These are phyloP conservation scores for Luehdorfia chinensis DNA, from an alignment of 1,140 invertebrate genomes.

Conservation along the genomic window DNA sequence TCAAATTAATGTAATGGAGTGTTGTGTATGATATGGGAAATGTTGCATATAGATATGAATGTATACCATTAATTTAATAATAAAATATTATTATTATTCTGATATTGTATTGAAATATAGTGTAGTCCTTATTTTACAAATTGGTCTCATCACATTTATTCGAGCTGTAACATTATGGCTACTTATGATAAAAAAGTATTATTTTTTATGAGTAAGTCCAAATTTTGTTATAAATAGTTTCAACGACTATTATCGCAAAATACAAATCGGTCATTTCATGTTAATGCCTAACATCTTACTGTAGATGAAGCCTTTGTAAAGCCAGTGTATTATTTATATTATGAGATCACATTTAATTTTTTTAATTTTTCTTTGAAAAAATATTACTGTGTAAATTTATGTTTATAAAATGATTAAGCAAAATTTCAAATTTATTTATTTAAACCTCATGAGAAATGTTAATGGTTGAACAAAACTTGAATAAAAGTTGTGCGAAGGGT, in stretches of 20 bases:
- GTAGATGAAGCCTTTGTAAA: constrained; percentile 21
- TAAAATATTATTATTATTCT: constrained; percentile 36
- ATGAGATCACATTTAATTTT: constrained; percentile 45
- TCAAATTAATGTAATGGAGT: constrained; percentile 58
- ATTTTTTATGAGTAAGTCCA: constrained; percentile 21
- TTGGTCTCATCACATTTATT: constrained; percentile 28
- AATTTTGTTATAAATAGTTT: constrained; percentile 7
- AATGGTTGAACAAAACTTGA: constrained; percentile 5
- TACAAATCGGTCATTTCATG: not conserved
- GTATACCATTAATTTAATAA: constrained; percentile 60
- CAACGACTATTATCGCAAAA: constrained; percentile 5
- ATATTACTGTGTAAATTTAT: constrained; percentile 27
- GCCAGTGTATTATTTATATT: constrained; percentile 34
- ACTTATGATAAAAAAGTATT: constrained; percentile 31
- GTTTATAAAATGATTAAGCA: constrained; percentile 18
- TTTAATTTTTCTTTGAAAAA: constrained; percentile 42
- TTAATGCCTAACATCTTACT: constrained; percentile 20
- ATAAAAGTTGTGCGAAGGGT: not conserved
- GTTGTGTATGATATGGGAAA: constrained; percentile 40
- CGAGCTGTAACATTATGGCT: not conserved
- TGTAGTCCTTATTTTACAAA: constrained; percentile 16
- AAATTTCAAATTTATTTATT: constrained; percentile 30
- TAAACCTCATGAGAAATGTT: constrained; percentile 14
- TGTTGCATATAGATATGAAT: constrained; percentile 43
- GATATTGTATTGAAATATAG: constrained; percentile 23